A percentile compares a stretch with the other conserved stretches of the same genome.
phyloP scores from a whole-genome alignment of 1,140 invertebrate genomes.

The Lepeophtheirus salmonis region DNA sequence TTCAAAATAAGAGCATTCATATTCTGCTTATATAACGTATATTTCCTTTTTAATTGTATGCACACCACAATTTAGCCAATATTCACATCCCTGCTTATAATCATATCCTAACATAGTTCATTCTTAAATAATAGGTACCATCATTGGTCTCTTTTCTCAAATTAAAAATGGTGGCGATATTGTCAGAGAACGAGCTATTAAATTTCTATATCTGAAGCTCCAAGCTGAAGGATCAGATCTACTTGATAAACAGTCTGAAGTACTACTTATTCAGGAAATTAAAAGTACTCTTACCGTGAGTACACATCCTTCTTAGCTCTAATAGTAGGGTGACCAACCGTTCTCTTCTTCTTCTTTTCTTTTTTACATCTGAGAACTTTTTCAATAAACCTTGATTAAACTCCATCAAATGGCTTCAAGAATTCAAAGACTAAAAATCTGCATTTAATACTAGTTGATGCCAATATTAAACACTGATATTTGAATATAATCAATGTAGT shows the following conservation, averaged over 20 bases:
- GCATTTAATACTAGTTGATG: too few relatives aligned
- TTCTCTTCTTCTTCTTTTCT: conserved; percentile 22
- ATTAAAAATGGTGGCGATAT: conserved; percentile 50
- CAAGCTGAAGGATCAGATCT: conserved; percentile 54
- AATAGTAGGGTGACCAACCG: too few relatives aligned
- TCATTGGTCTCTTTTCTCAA: conserved; percentile 68
- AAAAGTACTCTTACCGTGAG: conserved; percentile 36
- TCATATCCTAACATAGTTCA: background rate
- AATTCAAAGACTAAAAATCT: too few relatives aligned
- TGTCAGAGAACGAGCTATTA: conserved; percentile 64
- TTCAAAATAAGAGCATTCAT: too few relatives aligned
- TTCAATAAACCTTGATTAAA: too few relatives aligned
- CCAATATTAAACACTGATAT: too few relatives aligned
- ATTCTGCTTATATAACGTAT: conserved; percentile 11
- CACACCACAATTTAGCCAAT: too few relatives aligned
- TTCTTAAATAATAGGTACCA: conserved; percentile 40
- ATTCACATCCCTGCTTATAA: background rate
- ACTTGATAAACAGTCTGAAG: conserved; percentile 65
- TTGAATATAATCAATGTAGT: too few relatives aligned
- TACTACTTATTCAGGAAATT: conserved; percentile 57
- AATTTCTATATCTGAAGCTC: conserved; percentile 64
- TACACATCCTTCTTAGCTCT: too few relatives aligned
- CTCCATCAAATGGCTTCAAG: too few relatives aligned
- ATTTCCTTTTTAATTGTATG: conserved; percentile 1
- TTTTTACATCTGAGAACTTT: too few relatives aligned